A percentile compares a stretch with the other conserved stretches of the same genome.
Conservation (phyloP, 1,140 invertebrate species). For the Neodiprion lecontei region DNA sequence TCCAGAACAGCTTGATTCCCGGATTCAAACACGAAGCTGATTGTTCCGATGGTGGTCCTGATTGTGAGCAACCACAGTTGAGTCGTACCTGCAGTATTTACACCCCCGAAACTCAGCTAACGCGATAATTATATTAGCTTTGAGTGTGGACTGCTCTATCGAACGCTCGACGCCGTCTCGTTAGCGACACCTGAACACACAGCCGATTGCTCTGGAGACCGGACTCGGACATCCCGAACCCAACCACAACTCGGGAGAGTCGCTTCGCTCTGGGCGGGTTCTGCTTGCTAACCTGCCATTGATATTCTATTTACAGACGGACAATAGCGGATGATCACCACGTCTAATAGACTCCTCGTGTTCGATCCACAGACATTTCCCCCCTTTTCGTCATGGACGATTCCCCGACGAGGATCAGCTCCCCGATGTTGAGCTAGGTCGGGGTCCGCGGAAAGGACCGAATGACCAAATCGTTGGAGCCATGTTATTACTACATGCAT, state of each 20-base stretch:
- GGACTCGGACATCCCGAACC: not conserved
- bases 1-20: not conserved
- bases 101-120: slow-evolving; percentile 33
- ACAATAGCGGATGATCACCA: slow-evolving; percentile 42
- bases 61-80: slow-evolving; percentile 40
- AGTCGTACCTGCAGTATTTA: slow-evolving; percentile 26
- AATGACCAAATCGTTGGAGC: slow-evolving; percentile 9
- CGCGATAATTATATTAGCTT: slow-evolving; percentile 51
- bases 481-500: slow-evolving; percentile 40
- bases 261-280: slow-evolving; percentile 8
- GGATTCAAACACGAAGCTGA: slow-evolving; percentile 34
- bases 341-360: slow-evolving; percentile 34
- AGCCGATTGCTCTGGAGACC: slow-evolving; percentile 20
- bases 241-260: not conserved
- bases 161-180: slow-evolving; percentile 31
- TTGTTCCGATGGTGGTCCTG: slow-evolving; percentile 41
- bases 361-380: not conserved
- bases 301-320: slow-evolving; percentile 38
- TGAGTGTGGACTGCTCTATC: slow-evolving; percentile 34
- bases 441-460: not conserved
- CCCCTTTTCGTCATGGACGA: not conserved
- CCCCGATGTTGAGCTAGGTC: not conserved
- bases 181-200: slow-evolving; percentile 41
- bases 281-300: slow-evolving; percentile 9
- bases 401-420: not conserved